Evolutionary conservation across 2,888 invertebrate genomes (phyloP).

Genomic region (Lithosia quadra): DNA sequence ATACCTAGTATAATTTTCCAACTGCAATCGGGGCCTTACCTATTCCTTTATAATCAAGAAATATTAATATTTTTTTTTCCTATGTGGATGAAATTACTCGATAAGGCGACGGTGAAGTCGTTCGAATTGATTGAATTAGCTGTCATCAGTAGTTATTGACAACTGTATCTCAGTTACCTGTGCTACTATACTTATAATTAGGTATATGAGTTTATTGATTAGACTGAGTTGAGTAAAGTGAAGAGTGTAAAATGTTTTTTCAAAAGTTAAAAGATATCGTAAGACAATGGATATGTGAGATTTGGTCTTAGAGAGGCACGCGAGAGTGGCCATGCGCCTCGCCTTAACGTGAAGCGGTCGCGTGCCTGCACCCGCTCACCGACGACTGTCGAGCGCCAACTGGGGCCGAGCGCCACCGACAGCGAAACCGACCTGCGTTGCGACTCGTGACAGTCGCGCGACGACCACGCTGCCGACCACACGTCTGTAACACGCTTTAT

Average conservation of each 20-base stretch:
- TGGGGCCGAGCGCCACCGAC: constrained; percentile 19
- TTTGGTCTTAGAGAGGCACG: constrained; percentile 65
- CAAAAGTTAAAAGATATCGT: constrained; percentile 9
- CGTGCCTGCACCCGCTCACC: constrained; percentile 62
- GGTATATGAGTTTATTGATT: too few species aligned
- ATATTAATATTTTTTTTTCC: too few species aligned
- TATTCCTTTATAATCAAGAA: too few species aligned
- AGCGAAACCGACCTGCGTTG: constrained; percentile 14
- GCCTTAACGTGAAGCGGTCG: constrained; percentile 75
- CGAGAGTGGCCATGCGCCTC: constrained; percentile 64
- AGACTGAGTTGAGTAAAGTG: not conserved
- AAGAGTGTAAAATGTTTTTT: not conserved
- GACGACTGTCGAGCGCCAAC: constrained; percentile 36
- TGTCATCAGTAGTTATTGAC: too few species aligned
- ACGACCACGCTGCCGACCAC: constrained; percentile 62
- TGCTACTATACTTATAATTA: not conserved
- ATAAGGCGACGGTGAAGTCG: too few species aligned
- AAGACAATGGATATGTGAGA: constrained; percentile 48
- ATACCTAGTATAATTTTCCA: too few species aligned
- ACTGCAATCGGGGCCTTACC: too few species aligned
- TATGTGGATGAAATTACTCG: too few species aligned
- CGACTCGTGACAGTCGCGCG: constrained; percentile 76
- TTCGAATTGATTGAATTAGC: too few species aligned
- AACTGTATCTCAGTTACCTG: too few species aligned
- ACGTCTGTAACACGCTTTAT: constrained; percentile 45